These are phyloP conservation scores for Bergia puertoricense DNA, from an alignment of 92 coral and sea anemone species.

Conservation along the genomic window DNA sequence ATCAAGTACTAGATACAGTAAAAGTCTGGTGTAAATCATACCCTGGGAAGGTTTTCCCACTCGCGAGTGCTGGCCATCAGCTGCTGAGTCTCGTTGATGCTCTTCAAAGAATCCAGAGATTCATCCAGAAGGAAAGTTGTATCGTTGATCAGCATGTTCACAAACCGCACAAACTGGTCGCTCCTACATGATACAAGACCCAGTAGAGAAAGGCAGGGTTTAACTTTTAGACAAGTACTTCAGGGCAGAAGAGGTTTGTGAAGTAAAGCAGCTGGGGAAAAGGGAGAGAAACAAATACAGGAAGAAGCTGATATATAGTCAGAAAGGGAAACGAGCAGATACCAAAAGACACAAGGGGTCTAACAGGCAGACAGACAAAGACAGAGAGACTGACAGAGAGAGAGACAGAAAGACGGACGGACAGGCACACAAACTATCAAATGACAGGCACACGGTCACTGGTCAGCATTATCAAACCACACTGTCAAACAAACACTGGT, in stretches of 20 bases:
- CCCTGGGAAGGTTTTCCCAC: slow-evolving; percentile 92
- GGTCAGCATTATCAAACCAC: no score
- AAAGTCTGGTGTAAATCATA: slow-evolving; percentile 40
- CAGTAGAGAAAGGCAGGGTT: neutral
- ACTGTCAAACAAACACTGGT: no score
- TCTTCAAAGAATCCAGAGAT: slow-evolving; percentile 87
- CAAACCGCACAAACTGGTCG: slow-evolving; percentile 93
- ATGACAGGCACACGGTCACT: no score
- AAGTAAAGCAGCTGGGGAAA: no score
- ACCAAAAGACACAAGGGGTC: no score
- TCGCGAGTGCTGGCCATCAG: slow-evolving; percentile 82
- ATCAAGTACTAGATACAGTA: neutral
- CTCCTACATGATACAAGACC: slow-evolving; percentile 49
- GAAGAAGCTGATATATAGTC: no score
- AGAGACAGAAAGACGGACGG: slow-evolving; percentile 67
- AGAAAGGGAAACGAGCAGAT: no score
- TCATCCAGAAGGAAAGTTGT: slow-evolving; percentile 93
- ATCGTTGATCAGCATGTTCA: slow-evolving; percentile 93
- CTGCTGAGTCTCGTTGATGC: slow-evolving; percentile 97
- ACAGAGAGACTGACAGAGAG: no score
- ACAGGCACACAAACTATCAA: slow-evolving; percentile 39
- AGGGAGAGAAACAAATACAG: no score
- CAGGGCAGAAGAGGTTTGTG: no score
- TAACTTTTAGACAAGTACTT: no score
- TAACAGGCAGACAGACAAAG: slow-evolving; percentile 81